phyloP scores from a whole-genome alignment of 2,888 invertebrate species.

The Caenorhabditis doughertyi region DNA sequence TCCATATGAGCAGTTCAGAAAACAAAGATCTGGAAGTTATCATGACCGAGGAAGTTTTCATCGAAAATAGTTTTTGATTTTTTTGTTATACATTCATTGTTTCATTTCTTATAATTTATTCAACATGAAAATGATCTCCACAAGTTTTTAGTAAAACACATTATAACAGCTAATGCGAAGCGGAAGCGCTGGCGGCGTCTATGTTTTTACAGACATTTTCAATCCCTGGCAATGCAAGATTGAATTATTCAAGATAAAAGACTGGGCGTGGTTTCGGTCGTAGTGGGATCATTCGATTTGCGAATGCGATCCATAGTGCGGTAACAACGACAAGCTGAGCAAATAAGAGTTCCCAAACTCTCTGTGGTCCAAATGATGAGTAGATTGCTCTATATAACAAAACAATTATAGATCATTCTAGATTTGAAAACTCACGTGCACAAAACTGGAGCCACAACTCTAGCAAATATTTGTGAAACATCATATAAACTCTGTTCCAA shows the following conservation, averaged over 20 bases:
- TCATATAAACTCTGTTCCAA: slow-evolving; percentile 54
- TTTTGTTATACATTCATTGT: slow-evolving; percentile 2
- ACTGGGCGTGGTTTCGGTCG: slow-evolving; percentile 60
- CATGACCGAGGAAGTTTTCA: slow-evolving; percentile 37
- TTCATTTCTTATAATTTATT: slow-evolving; percentile 19
- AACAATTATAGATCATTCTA: too few species aligned
- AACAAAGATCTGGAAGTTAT: slow-evolving; percentile 48
- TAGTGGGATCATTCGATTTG: slow-evolving; percentile 56
- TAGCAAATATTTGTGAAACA: slow-evolving; percentile 50
- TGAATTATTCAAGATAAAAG: slow-evolving; percentile 53
- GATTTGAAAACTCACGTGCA: slow-evolving; percentile 45
- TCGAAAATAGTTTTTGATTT: slow-evolving; percentile 30
- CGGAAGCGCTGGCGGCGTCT: slow-evolving; percentile 21
- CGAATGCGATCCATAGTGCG: slow-evolving; percentile 51
- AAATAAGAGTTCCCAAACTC: slow-evolving; percentile 58
- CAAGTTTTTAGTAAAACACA: slow-evolving; percentile 21
- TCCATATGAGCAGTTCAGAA: slow-evolving; percentile 71
- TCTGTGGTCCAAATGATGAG: slow-evolving; percentile 50
- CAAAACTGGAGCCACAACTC: slow-evolving; percentile 54
- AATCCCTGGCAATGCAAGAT: not conserved
- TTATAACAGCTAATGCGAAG: slow-evolving; percentile 60
- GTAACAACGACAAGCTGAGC: slow-evolving; percentile 49
- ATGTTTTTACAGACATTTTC: slow-evolving; percentile 51
- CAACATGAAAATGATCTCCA: slow-evolving; percentile 36
- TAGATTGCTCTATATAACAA: slow-evolving; percentile 36